A percentile compares a stretch with the other conserved stretches of the same genome.
These are phyloP conservation scores for Mustela nigripes DNA, from an alignment of 2,113 vertebrate species.

Conservation along the genomic window DNA sequence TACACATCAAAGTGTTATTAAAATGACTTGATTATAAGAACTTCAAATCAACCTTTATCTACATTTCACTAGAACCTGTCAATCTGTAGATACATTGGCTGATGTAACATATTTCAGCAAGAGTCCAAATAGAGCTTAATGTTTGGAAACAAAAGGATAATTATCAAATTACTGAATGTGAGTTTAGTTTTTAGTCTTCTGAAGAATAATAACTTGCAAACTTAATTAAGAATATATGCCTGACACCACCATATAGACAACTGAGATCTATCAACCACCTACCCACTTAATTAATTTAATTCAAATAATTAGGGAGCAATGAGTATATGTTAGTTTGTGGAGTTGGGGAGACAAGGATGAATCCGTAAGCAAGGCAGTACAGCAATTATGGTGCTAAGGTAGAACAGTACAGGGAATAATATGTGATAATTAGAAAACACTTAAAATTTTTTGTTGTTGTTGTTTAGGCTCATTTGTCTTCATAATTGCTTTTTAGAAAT, in stretches of 20 bases:
- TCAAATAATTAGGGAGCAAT: background rate
- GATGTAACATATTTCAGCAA: background rate
- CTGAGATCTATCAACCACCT: background rate
- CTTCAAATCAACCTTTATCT: background rate
- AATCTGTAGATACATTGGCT: background rate
- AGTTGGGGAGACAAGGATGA: background rate
- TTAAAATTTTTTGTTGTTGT: background rate
- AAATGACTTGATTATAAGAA: background rate
- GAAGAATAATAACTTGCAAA: background rate
- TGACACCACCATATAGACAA: background rate
- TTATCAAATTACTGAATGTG: background rate
- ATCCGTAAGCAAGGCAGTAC: background rate
- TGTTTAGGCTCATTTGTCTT: background rate
- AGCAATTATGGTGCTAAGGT: background rate
- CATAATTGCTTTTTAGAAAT: background rate
- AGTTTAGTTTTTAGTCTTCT: slow-evolving; percentile 22
- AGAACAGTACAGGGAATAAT: background rate
- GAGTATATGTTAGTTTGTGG: background rate
- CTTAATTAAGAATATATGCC: background rate
- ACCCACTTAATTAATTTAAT: slow-evolving; percentile 9
- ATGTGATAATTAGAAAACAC: slow-evolving; percentile 25
- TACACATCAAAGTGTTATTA: background rate
- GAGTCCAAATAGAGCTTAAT: background rate
- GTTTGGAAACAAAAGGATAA: slow-evolving; percentile 10
- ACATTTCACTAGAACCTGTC: background rate